Evolutionary conservation across 2,888 invertebrate species (phyloP).

Genomic region (Cryptophagus acutangulus): DNA sequence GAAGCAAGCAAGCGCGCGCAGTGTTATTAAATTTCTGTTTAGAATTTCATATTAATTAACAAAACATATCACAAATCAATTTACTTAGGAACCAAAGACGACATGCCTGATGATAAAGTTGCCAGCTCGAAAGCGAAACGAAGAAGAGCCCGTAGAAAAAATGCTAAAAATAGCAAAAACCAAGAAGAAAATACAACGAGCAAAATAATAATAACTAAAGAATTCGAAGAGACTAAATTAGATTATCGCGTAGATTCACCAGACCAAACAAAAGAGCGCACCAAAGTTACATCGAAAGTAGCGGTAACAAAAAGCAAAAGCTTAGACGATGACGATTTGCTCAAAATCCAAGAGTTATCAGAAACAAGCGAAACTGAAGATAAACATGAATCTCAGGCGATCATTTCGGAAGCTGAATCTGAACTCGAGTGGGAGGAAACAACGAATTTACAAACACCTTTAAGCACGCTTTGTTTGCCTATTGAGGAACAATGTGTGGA

Average conservation of each 20-base stretch:
- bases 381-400: conserved; percentile 43
- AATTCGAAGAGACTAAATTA: conserved; percentile 17
- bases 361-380: conserved; percentile 38
- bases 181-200: conserved; percentile 14
- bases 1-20: too few relatives aligned
- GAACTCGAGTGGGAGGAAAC: conserved; percentile 58
- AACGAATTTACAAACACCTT: conserved; percentile 43
- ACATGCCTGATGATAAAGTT: conserved; percentile 8
- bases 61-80: too few relatives aligned
- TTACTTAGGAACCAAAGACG: conserved; percentile 19
- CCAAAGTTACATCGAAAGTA: conserved; percentile 10
- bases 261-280: conserved; percentile 20
- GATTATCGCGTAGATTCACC: conserved; percentile 46
- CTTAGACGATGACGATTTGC: conserved; percentile 42
- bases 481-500: conserved; percentile 39
- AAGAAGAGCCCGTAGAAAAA: conserved; percentile 21
- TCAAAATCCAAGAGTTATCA: conserved; percentile 45
- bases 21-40: too few relatives aligned
- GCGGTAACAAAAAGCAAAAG: conserved; percentile 40
- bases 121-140: conserved; percentile 27
- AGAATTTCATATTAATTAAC: too few relatives aligned
- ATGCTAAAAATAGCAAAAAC: conserved; percentile 6
- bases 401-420: conserved; percentile 62
- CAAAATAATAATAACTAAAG: conserved; percentile 13
- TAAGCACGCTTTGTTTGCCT: conserved; percentile 49